Conservation (phyloP, 2,888 invertebrate genomes). For the Kuschelorhynchus macadamiae region DNA sequence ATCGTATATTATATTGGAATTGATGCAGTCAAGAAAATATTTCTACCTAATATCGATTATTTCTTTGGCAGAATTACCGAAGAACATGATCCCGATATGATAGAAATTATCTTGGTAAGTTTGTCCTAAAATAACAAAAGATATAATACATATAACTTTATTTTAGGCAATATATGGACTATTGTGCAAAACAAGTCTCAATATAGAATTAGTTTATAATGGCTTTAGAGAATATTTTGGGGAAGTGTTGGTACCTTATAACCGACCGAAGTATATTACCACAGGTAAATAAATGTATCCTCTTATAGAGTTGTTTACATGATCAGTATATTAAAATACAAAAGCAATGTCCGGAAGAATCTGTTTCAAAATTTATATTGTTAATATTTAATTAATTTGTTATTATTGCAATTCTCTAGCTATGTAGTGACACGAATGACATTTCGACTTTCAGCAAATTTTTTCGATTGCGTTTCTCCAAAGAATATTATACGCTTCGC, state of each 20-base stretch:
- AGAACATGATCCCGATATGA: conserved; percentile 53
- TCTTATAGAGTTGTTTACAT: conserved; percentile 19
- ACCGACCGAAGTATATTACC: conserved; percentile 43
- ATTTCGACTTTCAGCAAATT: no score
- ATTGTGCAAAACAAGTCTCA: conserved; percentile 55
- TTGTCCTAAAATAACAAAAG: neutral
- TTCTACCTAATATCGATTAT: conserved; percentile 60
- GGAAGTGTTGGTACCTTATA: conserved; percentile 56
- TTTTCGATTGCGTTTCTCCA: no score
- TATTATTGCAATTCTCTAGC: no score
- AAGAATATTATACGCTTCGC: no score
- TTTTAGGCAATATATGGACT: conserved; percentile 61
- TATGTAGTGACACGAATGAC: no score
- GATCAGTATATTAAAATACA: no score
- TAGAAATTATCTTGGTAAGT: conserved; percentile 59
- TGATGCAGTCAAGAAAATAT: conserved; percentile 60
- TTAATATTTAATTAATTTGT: no score
- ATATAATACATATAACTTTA: no score
- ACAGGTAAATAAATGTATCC: conserved; percentile 20
- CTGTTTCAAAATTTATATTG: no score
- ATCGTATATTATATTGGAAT: conserved; percentile 62
- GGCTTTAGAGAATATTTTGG: conserved; percentile 57
- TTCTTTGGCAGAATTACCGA: conserved; percentile 53
- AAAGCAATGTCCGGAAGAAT: no score
- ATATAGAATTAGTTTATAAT: conserved; percentile 52